Percentiles rank a stretch among this genome's conserved stretches.
Evolutionary conservation across 2,113 vertebrate genomes (phyloP).

Genomic region (Numenius arquata): DNA sequence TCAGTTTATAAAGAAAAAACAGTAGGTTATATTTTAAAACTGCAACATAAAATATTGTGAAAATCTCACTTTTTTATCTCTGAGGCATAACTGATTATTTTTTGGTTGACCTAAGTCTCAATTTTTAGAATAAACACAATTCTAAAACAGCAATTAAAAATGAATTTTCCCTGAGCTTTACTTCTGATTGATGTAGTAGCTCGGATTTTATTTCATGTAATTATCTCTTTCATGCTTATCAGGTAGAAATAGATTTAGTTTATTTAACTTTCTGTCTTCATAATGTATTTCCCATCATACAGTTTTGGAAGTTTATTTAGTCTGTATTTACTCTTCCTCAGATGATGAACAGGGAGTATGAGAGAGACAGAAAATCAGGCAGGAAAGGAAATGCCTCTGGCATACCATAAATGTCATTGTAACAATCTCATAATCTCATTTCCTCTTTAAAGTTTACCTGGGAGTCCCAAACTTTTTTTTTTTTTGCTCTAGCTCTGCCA

Average conservation of each 20-base stretch:
- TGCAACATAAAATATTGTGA: background rate
- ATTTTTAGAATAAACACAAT: background rate
- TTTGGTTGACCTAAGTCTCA: background rate
- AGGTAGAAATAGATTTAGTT: background rate
- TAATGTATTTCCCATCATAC: background rate
- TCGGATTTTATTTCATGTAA: background rate
- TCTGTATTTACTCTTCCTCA: background rate
- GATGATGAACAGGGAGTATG: background rate
- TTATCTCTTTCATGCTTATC: background rate
- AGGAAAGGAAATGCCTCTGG: constrained; percentile 47
- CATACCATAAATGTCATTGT: constrained; percentile 35
- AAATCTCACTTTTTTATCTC: background rate
- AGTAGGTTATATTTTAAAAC: background rate
- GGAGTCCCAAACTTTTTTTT: constrained; percentile 46
- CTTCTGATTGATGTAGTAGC: background rate
- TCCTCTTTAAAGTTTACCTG: constrained; percentile 66
- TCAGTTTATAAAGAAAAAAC: background rate
- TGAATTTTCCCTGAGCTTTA: background rate
- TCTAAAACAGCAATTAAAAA: background rate
- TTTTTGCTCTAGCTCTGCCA: background rate
- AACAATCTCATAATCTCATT: constrained; percentile 47
- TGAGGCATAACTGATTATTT: background rate
- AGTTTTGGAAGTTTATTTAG: constrained; percentile 1
- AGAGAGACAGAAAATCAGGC: background rate
- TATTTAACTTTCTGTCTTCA: constrained; percentile 19